Evolutionary conservation across 2,797 vertebrate genomes (phyloP).

Genomic region (Rhinoraja longicauda): DNA sequence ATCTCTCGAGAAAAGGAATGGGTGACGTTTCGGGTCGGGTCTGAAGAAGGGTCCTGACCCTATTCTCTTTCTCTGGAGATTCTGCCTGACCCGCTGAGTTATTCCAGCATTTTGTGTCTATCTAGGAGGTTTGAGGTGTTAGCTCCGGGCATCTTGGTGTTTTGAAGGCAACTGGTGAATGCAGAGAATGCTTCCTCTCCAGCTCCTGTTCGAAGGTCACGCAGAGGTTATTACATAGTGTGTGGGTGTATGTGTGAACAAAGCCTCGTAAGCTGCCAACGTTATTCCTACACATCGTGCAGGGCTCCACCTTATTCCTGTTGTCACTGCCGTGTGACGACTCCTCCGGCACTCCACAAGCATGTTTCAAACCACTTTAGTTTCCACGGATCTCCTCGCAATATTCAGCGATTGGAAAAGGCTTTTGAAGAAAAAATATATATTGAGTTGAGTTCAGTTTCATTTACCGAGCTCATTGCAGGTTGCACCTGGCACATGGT

Average conservation of each 20-base stretch:
- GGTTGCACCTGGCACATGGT: too few relatives aligned
- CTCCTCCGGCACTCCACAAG: background rate
- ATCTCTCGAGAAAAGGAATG: too few relatives aligned
- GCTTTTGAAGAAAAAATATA: background rate
- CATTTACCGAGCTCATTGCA: too few relatives aligned
- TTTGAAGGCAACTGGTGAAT: background rate
- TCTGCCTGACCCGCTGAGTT: too few relatives aligned
- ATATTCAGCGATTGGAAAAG: background rate
- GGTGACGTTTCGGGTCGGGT: too few relatives aligned
- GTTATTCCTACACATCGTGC: background rate
- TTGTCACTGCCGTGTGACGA: background rate
- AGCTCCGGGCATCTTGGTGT: background rate
- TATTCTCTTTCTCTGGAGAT: too few relatives aligned
- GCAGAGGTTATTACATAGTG: constrained; percentile 10
- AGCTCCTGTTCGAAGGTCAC: background rate
- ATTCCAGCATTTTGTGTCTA: too few relatives aligned
- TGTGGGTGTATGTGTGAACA: background rate
- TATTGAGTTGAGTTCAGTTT: too few relatives aligned
- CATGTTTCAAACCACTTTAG: background rate
- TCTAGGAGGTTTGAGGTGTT: background rate
- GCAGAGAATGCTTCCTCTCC: background rate
- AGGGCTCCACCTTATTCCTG: background rate
- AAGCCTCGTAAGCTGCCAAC: constrained; percentile 21
- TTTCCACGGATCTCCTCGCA: background rate
- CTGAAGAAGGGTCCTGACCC: too few relatives aligned